These are phyloP conservation scores for Tyrannus savana DNA, from an alignment of 2,113 vertebrate species.

Conservation along the genomic window DNA sequence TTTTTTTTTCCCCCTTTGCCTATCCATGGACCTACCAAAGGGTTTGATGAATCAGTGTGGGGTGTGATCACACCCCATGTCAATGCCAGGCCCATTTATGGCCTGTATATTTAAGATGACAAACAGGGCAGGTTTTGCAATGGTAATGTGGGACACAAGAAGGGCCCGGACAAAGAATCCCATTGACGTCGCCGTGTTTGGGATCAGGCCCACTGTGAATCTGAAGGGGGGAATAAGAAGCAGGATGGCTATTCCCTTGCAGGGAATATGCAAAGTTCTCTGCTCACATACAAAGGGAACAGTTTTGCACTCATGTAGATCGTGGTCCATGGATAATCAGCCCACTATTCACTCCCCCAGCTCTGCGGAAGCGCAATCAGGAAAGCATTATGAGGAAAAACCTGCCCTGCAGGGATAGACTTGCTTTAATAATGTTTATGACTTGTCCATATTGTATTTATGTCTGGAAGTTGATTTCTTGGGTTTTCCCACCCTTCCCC, in stretches of 20 bases:
- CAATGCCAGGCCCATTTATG: not conserved
- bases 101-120: not conserved
- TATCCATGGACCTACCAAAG: not conserved
- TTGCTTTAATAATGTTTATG: slow-evolving; percentile 72
- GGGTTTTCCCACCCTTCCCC: slow-evolving; percentile 58
- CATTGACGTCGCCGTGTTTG: not conserved
- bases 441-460: slow-evolving; percentile 67
- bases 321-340: slow-evolving; percentile 78
- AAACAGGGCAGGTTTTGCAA: not conserved
- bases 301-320: slow-evolving; percentile 68
- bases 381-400: slow-evolving; percentile 76
- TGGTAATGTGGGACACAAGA: not conserved
- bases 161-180: not conserved
- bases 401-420: slow-evolving; percentile 72
- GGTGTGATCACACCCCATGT: not conserved
- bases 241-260: slow-evolving; percentile 50
- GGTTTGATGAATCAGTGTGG: accelerated
- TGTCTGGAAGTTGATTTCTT: slow-evolving; percentile 58
- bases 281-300: slow-evolving; percentile 74
- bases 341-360: slow-evolving; percentile 74
- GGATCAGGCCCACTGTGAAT: not conserved
- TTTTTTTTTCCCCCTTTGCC: not conserved
- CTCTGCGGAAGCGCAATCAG: slow-evolving; percentile 76
- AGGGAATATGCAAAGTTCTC: slow-evolving; percentile 74
- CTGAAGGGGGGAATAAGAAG: not conserved